Percentiles rank a stretch among this genome's conserved stretches.
Conservation (phyloP, 2,113 vertebrate species). For the Anhinga rufa region DNA sequence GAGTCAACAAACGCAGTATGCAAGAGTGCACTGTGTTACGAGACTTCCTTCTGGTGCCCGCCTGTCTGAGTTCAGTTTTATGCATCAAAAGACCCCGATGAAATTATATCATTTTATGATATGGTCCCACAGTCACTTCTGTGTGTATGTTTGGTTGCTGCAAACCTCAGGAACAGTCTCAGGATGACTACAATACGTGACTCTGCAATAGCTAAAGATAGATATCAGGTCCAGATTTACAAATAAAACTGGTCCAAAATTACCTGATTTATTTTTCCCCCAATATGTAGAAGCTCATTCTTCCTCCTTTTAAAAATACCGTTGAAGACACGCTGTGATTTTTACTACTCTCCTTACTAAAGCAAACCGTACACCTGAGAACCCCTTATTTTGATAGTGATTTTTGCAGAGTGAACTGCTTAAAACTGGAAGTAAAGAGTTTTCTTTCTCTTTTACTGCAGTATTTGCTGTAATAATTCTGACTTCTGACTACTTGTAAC, state of each 20-base stretch:
- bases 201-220: background rate
- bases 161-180: background rate
- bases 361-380: background rate
- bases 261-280: background rate
- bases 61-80: constrained; percentile 14
- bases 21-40: background rate
- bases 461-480: background rate
- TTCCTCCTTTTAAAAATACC: background rate
- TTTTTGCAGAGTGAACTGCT: background rate
- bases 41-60: background rate
- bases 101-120: background rate
- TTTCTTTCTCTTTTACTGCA: background rate
- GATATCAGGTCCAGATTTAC: background rate
- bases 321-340: background rate
- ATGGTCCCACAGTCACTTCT: background rate
- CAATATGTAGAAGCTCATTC: background rate
- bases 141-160: background rate
- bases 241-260: background rate
- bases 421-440: background rate
- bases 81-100: background rate
- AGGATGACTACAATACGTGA: background rate
- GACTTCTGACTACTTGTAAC: background rate
- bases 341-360: background rate
- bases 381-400: background rate
- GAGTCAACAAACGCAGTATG: background rate